These are phyloP conservation scores for Peromyscus polionotus DNA, from an alignment of 2,113 vertebrate species.

Conservation along the genomic window DNA sequence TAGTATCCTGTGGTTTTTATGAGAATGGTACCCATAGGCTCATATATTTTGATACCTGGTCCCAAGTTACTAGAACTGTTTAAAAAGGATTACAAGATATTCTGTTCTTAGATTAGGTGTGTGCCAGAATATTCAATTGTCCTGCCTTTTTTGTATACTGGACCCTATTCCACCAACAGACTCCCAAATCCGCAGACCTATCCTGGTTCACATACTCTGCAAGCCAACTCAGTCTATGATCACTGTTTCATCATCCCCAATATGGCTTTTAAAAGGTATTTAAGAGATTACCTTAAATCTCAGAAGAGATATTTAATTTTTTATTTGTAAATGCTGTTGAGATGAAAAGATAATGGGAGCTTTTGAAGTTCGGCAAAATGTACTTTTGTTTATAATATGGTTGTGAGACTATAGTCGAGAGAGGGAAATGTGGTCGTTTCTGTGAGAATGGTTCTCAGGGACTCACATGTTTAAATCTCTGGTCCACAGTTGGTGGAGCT, in stretches of 20 bases:
- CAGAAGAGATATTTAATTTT: background rate
- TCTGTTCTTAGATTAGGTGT: background rate
- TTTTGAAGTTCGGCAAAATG: background rate
- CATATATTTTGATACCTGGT: background rate
- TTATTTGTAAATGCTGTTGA: background rate
- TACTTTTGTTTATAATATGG: background rate
- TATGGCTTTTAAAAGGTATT: background rate
- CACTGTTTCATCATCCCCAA: background rate
- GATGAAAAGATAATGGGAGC: background rate
- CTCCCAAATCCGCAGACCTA: background rate
- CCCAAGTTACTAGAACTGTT: fast-evolving
- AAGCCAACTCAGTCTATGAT: background rate
- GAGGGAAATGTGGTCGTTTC: background rate
- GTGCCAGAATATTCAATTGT: background rate
- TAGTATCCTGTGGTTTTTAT: background rate
- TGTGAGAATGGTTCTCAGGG: background rate
- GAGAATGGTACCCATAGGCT: background rate
- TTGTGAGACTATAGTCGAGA: background rate
- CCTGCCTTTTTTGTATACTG: too few species aligned
- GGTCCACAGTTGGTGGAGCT: background rate
- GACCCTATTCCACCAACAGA: background rate
- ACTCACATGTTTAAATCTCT: background rate
- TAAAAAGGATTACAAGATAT: background rate
- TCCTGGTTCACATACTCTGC: background rate
- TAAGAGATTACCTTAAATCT: background rate